These are phyloP conservation scores for Gryon sp. DNA, from an alignment of 1,140 invertebrate genomes.

Conservation along the genomic window DNA sequence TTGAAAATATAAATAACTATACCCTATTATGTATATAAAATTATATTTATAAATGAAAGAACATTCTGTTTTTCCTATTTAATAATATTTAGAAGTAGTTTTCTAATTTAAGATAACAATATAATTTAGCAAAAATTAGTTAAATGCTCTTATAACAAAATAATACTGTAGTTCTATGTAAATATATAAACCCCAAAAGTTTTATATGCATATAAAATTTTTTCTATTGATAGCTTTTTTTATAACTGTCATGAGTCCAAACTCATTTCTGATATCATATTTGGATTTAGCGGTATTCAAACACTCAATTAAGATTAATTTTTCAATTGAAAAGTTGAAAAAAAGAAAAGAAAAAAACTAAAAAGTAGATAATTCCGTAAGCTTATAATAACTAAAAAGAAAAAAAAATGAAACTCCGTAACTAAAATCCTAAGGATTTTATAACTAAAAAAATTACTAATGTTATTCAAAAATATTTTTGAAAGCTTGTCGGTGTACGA, in stretches of 20 bases:
- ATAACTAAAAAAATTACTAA: no score
- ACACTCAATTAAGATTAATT: not conserved
- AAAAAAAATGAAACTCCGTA: no score
- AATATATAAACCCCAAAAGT: conserved; percentile 3
- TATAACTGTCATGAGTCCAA: conserved; percentile 3
- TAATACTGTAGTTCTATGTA: not conserved
- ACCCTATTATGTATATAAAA: no score
- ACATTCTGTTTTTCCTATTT: no score
- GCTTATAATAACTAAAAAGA: no score
- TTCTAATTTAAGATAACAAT: no score
- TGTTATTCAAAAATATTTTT: conserved; percentile 40
- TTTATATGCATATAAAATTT: not conserved
- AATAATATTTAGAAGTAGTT: no score
- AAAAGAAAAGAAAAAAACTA: no score
- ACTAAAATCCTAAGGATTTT: no score
- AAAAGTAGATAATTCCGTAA: no score
- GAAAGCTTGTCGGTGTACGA: conserved; percentile 9
- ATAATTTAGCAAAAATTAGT: conserved; percentile 19
- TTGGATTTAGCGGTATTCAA: conserved; percentile 4
- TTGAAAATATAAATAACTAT: no score
- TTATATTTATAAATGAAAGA: no score
- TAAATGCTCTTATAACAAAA: conserved; percentile 8
- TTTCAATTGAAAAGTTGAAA: conserved; percentile 1
- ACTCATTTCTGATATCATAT: conserved; percentile 7
- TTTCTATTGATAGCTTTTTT: conserved; percentile 7